Evolutionary conservation across 1,140 invertebrate species (phyloP).

Genomic region (Carposina sasakii): DNA sequence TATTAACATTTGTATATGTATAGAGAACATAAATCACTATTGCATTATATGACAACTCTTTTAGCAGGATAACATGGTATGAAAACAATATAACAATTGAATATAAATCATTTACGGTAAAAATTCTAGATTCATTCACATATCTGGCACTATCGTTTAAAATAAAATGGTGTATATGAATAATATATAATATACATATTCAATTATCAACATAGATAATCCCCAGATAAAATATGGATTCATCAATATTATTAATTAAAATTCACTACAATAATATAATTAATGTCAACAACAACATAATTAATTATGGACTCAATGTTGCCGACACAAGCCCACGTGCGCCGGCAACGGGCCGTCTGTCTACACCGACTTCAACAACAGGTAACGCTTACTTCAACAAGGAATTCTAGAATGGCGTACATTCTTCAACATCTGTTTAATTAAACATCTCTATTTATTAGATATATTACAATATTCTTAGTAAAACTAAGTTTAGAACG

Average conservation of each 20-base stretch:
- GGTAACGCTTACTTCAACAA: no score
- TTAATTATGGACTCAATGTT: constrained; percentile 39
- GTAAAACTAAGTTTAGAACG: no score
- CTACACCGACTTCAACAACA: no score
- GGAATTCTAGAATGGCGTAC: no score
- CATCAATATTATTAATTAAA: constrained; percentile 56
- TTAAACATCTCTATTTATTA: no score
- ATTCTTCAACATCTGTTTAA: no score
- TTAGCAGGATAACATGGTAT: constrained; percentile 50
- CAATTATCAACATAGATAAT: constrained; percentile 49
- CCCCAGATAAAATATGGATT: constrained; percentile 53
- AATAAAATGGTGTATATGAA: constrained; percentile 66
- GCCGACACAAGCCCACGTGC: constrained; percentile 29
- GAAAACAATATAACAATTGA: constrained; percentile 67
- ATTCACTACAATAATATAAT: constrained; percentile 62
- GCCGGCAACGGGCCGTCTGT: no score
- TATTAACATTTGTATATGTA: constrained; percentile 60
- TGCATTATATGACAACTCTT: constrained; percentile 46
- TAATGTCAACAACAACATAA: constrained; percentile 61
- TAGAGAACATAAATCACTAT: constrained; percentile 56
- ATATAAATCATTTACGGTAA: constrained; percentile 47
- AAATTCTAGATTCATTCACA: constrained; percentile 36
- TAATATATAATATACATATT: constrained; percentile 51
- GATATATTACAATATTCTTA: no score
- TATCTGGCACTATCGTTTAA: constrained; percentile 50